Conservation (phyloP, 2,888 invertebrate species). For the Sesia bembeciformis region DNA sequence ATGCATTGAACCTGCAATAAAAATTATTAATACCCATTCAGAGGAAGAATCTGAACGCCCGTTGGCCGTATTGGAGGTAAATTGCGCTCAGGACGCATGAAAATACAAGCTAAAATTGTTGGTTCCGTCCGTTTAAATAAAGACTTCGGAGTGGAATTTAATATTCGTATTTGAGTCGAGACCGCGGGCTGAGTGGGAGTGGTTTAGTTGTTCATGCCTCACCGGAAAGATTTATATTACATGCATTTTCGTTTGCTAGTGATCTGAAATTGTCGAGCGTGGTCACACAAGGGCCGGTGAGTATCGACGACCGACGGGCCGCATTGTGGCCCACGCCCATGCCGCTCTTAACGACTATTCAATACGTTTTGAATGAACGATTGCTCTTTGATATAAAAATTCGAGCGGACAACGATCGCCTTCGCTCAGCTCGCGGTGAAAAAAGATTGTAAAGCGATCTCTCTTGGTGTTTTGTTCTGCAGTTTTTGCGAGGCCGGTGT, state of each 20-base stretch:
- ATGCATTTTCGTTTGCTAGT: conserved; percentile 68
- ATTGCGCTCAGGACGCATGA: conserved; percentile 37
- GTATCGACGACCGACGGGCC: conserved; percentile 21
- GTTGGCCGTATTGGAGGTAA: conserved; percentile 19
- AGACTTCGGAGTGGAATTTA: conserved; percentile 68
- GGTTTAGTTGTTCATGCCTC: conserved; percentile 64
- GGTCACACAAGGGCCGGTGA: conserved; percentile 13
- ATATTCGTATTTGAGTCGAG: conserved; percentile 61
- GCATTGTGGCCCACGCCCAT: conserved; percentile 66
- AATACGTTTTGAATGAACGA: conserved; percentile 68
- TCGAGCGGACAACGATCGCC: conserved; percentile 52
- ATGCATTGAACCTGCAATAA: conserved; percentile 66
- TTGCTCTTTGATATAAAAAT: conserved; percentile 67
- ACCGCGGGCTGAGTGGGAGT: conserved; percentile 66
- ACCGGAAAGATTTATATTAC: conserved; percentile 75
- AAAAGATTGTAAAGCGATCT: conserved; percentile 63
- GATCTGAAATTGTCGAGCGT: conserved; percentile 68
- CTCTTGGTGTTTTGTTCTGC: conserved; percentile 35
- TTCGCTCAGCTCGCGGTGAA: conserved; percentile 38
- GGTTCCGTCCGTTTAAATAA: conserved; percentile 48
- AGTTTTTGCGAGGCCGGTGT: conserved; percentile 28
- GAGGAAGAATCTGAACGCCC: conserved; percentile 33
- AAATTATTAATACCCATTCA: conserved; percentile 67
- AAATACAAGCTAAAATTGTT: conserved; percentile 55
- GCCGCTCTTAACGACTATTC: conserved; percentile 66